Conservation (phyloP, 2,797 vertebrate species). For the Ibycter americanus region DNA sequence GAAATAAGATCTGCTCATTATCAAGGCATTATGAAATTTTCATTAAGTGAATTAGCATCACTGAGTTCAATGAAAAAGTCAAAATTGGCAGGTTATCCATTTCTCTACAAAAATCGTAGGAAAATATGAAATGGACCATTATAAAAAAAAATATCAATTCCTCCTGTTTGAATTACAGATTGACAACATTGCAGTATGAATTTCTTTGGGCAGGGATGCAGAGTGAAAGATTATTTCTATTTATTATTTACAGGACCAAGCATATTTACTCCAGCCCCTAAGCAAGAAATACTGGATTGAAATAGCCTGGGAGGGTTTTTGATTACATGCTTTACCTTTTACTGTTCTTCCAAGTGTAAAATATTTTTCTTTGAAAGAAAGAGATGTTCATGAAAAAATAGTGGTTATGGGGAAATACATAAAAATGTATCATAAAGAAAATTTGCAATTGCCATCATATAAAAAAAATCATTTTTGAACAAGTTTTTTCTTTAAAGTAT, state of each 20-base stretch:
- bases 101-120: background rate
- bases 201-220: background rate
- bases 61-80: background rate
- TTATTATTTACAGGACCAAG: background rate
- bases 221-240: background rate
- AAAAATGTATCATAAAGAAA: background rate
- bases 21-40: background rate
- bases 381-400: background rate
- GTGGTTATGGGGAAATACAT: background rate
- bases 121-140: background rate
- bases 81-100: background rate
- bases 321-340: background rate
- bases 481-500: background rate
- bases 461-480: background rate
- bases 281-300: conserved; percentile 16
- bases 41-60: background rate
- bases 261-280: background rate
- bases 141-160: background rate
- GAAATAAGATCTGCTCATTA: background rate
- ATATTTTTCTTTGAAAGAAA: background rate
- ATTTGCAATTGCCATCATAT: background rate
- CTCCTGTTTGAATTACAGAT: background rate
- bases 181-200: background rate
- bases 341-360: conserved; percentile 20
- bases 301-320: conserved; percentile 28